Percentiles rank a stretch among this genome's conserved stretches.
These are phyloP conservation scores for Asteroscopus sphinx DNA, from an alignment of 2,888 invertebrate genomes.

Conservation along the genomic window DNA sequence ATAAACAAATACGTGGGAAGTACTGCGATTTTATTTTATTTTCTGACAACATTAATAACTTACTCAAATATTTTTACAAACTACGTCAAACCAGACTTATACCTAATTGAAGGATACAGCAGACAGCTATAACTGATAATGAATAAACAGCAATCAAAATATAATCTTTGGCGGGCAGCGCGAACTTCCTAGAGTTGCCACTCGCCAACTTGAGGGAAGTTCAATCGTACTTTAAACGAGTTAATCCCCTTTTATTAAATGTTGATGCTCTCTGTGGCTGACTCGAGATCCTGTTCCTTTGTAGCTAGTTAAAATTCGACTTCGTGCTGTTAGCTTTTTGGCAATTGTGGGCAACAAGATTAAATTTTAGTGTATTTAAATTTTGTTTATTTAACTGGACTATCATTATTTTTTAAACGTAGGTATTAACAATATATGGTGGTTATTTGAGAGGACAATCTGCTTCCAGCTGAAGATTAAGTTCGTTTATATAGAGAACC, in stretches of 20 bases:
- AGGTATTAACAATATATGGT: not conserved
- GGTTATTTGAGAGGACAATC: not conserved
- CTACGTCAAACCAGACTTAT: slow-evolving; percentile 38
- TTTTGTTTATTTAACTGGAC: not conserved
- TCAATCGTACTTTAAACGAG: slow-evolving; percentile 87
- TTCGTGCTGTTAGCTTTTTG: slow-evolving; percentile 44
- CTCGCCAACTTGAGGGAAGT: slow-evolving; percentile 72
- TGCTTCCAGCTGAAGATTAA: not conserved
- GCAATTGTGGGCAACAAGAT: slow-evolving; percentile 25
- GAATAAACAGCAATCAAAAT: slow-evolving; percentile 71
- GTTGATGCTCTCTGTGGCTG: slow-evolving; percentile 79
- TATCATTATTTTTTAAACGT: not conserved
- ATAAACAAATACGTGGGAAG: too few species aligned
- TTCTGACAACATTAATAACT: too few species aligned
- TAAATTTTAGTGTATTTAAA: slow-evolving; percentile 15
- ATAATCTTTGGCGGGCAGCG: slow-evolving; percentile 60
- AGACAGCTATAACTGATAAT: slow-evolving; percentile 57
- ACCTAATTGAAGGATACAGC: slow-evolving; percentile 57
- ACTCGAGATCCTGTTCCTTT: slow-evolving; percentile 72
- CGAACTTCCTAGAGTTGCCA: slow-evolving; percentile 68
- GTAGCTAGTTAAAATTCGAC: slow-evolving; percentile 60
- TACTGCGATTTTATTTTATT: too few species aligned
- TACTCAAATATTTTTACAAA: not conserved
- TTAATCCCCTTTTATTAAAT: slow-evolving; percentile 87
- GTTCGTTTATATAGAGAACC: not conserved